Conservation (phyloP, 37 sponge, comb jelly and placozoan species). For the Mnemiopsis leidyi region DNA sequence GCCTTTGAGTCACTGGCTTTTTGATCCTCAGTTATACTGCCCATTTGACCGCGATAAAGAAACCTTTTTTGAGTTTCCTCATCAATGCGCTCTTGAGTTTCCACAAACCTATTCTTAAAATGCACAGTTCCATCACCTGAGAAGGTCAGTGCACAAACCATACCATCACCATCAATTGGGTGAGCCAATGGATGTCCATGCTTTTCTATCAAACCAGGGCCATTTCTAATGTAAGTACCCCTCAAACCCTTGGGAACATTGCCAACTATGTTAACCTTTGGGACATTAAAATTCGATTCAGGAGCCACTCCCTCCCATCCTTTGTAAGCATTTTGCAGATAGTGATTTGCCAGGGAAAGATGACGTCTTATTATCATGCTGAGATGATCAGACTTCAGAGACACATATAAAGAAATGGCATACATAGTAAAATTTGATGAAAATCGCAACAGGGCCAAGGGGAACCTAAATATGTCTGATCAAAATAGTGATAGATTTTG, state of each 20-base stretch:
- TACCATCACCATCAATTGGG: conserved; percentile 96
- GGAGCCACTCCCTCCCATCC: conserved; percentile 73
- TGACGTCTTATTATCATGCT: too few relatives aligned
- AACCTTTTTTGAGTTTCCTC: conserved; percentile 71
- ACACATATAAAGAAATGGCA: too few relatives aligned
- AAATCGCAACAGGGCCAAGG: too few relatives aligned
- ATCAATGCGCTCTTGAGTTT: conserved; percentile 69
- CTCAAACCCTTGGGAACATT: conserved; percentile 69
- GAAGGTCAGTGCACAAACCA: conserved; percentile 83
- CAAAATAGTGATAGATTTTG: too few relatives aligned
- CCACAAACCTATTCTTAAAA: conserved; percentile 77
- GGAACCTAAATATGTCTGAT: too few relatives aligned
- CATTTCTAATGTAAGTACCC: conserved; percentile 83
- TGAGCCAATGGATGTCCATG: conserved; percentile 80
- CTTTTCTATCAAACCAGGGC: conserved; percentile 82
- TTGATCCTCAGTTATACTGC: conserved; percentile 68
- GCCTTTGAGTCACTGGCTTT: conserved; percentile 60
- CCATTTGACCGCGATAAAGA: conserved; percentile 83
- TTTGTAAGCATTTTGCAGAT: conserved; percentile 30
- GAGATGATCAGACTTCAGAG: too few relatives aligned
- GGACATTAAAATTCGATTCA: conserved; percentile 79
- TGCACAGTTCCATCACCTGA: conserved; percentile 75
- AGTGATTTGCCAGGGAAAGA: too few relatives aligned
- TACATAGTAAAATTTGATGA: too few relatives aligned
- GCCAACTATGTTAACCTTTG: conserved; percentile 74